phyloP scores from a whole-genome alignment of 2,888 invertebrate genomes.

The Phengaris alcon region DNA sequence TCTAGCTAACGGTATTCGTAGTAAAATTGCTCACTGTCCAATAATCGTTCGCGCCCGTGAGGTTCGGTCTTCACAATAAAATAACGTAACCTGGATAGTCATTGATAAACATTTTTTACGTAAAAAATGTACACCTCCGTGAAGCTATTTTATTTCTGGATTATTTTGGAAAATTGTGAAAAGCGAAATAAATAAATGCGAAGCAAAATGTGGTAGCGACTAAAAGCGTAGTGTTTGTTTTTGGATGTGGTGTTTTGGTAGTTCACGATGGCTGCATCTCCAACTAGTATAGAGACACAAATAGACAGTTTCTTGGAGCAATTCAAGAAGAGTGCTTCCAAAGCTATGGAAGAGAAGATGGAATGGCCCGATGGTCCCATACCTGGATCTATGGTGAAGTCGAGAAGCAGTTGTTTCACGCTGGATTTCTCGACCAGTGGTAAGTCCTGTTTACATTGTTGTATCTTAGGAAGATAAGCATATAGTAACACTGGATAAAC shows the following conservation, averaged over 20 bases:
- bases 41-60: constrained; percentile 60
- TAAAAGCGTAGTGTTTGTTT: constrained; percentile 70
- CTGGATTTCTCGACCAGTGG: constrained; percentile 61
- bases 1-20: constrained; percentile 73
- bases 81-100: constrained; percentile 53
- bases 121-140: constrained; percentile 52
- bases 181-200: constrained; percentile 32
- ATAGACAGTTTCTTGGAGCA: constrained; percentile 92
- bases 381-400: constrained; percentile 68
- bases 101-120: constrained; percentile 55
- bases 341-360: constrained; percentile 84
- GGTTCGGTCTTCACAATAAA: constrained; percentile 61
- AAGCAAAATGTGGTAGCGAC: constrained; percentile 55
- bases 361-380: constrained; percentile 76
- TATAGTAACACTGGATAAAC: neutral
- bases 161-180: constrained; percentile 15
- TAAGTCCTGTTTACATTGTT: neutral
- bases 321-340: constrained; percentile 88
- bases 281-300: constrained; percentile 88
- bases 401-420: constrained; percentile 74
- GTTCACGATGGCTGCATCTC: constrained; percentile 81
- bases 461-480: neutral
- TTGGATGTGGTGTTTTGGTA: constrained; percentile 65
- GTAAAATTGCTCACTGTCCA: constrained; percentile 62
- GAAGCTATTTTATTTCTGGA: constrained; percentile 37